Percentiles rank a stretch among this genome's conserved stretches.
phyloP scores from a whole-genome alignment of 2,888 invertebrate species.

The Dusona sp. region DNA sequence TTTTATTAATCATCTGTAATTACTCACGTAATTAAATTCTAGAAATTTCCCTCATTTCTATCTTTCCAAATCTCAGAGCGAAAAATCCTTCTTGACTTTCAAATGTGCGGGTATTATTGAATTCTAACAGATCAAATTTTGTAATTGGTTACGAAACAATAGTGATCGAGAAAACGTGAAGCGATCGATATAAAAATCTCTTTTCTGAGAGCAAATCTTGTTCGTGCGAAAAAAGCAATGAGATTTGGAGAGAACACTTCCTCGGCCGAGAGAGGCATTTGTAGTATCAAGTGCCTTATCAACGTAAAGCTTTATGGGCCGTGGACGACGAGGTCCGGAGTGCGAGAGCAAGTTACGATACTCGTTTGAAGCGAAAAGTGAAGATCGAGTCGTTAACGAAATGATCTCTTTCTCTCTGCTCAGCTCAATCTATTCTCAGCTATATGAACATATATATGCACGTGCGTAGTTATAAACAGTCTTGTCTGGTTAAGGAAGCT shows the following conservation, averaged over 20 bases:
- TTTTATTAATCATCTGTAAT: too few relatives aligned
- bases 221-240: neutral
- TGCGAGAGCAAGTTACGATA: constrained; percentile 14
- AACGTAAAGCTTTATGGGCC: constrained; percentile 67
- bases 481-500: neutral
- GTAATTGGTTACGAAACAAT: neutral
- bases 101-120: neutral
- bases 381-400: constrained; percentile 53
- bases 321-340: constrained; percentile 40
- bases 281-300: constrained; percentile 75
- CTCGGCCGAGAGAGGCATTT: constrained; percentile 56
- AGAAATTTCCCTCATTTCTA: neutral
- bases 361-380: constrained; percentile 35
- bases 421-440: constrained; percentile 10
- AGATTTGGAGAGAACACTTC: constrained; percentile 12
- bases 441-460: neutral
- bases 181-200: neutral
- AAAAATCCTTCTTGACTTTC: neutral
- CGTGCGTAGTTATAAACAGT: neutral
- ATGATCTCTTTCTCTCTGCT: constrained; percentile 29
- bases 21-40: neutral
- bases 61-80: neutral
- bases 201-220: constrained; percentile 54
- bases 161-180: neutral
- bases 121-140: neutral